Evolutionary conservation across 2,113 vertebrate genomes (phyloP), one percentile per base, ranked within the genome.

Genomic region (Oryctolagus cuniculus): DNA sequence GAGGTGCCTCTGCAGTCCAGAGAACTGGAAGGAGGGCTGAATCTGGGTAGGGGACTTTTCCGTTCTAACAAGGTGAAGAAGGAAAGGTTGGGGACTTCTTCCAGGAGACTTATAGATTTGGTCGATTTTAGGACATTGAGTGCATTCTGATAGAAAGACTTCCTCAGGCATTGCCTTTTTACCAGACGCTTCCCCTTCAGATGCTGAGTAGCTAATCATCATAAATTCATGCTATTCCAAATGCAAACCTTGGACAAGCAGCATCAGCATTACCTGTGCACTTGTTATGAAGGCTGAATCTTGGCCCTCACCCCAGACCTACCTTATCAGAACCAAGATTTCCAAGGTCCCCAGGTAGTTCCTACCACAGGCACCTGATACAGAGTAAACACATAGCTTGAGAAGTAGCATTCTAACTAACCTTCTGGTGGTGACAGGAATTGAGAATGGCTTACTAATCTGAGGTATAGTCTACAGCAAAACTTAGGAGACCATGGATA

Each of bases 401-500:
- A 75, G 51, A 72, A 91, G 8, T 10, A 89, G 73, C 25, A 29
- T 34, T 89, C 78, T 61, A 19, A 49, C 25, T 53, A 49, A 61
- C 34, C 74, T 51, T n/a, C 10, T 61, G 10, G n/a, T 87, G 13
- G 21, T 78, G n/a, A n/a, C 19, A 92, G 36, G 49, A 85, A 27
- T n/a, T 66, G 85, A 89, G 49, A 88, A 67, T 19, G 21, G 51
- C n/a, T 61, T 34, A 94, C 86, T 70, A 67, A 75, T 69, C 51
- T 90, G 34, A 75, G 6, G n/a, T 94, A 51, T 81, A 12, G 93
- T 34, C 9, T 79, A 96, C 4, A 51, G 16, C 72, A 84, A 38
- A 63, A 98, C 98, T 98, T 0, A 93, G 96, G 9, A 97, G 51
- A 49, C 98, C 97, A 51, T 81, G 90, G 4, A 95, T 89, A 83